Conservation (phyloP, 2,888 invertebrate species). For the Acheta domesticus region DNA sequence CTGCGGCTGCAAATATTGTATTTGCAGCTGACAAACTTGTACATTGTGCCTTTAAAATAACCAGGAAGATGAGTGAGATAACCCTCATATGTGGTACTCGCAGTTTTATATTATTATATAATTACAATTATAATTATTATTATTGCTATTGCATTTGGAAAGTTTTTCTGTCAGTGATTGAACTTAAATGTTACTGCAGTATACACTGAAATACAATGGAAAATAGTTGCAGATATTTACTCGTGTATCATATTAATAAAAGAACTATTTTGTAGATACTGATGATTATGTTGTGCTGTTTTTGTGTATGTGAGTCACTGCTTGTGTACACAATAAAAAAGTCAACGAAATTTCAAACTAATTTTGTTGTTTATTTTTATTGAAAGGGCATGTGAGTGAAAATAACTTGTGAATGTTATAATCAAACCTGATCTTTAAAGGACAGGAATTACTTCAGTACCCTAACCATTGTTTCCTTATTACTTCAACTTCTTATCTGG, state of each 20-base stretch:
- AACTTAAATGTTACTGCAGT: background rate
- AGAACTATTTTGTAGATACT: constrained; percentile 50
- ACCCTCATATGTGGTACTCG: constrained; percentile 21
- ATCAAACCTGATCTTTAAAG: too few relatives aligned
- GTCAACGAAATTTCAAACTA: background rate
- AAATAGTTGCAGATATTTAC: background rate
- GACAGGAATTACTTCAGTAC: too few relatives aligned
- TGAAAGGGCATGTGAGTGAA: too few relatives aligned
- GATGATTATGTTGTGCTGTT: constrained; percentile 45
- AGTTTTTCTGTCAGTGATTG: constrained; percentile 12
- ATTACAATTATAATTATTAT: background rate
- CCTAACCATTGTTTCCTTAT: too few relatives aligned
- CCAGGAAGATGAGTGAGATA: constrained; percentile 4
- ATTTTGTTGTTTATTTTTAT: background rate
- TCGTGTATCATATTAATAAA: constrained; percentile 27
- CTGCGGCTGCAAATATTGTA: background rate
- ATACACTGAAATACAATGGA: background rate
- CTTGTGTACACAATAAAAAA: constrained; percentile 22
- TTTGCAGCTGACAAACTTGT: background rate
- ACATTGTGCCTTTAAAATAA: constrained; percentile 21
- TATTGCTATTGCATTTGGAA: constrained; percentile 21
- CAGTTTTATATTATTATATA: constrained; percentile 18
- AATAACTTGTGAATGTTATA: too few relatives aligned
- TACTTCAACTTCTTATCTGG: too few relatives aligned
- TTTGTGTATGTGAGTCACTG: constrained; percentile 21